phyloP scores from a whole-genome alignment of 2,113 vertebrate species.

The Cyprinodon brontotheroides region DNA sequence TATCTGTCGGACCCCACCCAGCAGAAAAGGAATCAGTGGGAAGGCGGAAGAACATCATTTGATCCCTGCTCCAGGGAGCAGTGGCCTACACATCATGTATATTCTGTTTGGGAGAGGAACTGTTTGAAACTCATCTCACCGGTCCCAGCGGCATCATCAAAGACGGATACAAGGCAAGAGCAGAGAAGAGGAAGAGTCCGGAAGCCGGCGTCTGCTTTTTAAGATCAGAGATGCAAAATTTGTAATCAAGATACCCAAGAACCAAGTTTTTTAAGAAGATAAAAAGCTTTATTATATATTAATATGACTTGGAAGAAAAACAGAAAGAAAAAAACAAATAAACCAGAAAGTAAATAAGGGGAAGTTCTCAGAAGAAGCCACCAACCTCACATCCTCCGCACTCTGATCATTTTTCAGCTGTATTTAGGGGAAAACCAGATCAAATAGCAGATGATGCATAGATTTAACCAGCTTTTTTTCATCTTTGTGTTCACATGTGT shows the following conservation, averaged over 20 bases:
- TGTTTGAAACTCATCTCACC: constrained; percentile 72
- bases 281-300: constrained; percentile 45
- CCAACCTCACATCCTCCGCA: constrained; percentile 55
- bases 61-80: constrained; percentile 63
- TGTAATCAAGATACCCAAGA: constrained; percentile 34
- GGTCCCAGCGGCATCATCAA: constrained; percentile 73
- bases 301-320: constrained; percentile 35
- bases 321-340: constrained; percentile 20
- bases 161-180: constrained; percentile 48
- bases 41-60: constrained; percentile 60
- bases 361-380: constrained; percentile 45
- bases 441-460: constrained; percentile 68
- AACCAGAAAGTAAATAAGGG: constrained; percentile 41
- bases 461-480: constrained; percentile 39
- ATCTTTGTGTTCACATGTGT: constrained; percentile 30
- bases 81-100: constrained; percentile 68
- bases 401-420: constrained; percentile 55
- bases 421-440: constrained; percentile 55
- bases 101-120: constrained; percentile 74
- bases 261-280: constrained; percentile 43
- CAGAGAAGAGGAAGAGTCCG: constrained; percentile 29
- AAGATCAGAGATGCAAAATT: constrained; percentile 40
- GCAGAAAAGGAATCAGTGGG: constrained; percentile 43
- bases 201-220: constrained; percentile 39
- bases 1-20: constrained; percentile 45